Evolutionary conservation across 2,113 vertebrate genomes (phyloP), one percentile per base, ranked within the genome.

Genomic region (Chlamydotis undulata): DNA sequence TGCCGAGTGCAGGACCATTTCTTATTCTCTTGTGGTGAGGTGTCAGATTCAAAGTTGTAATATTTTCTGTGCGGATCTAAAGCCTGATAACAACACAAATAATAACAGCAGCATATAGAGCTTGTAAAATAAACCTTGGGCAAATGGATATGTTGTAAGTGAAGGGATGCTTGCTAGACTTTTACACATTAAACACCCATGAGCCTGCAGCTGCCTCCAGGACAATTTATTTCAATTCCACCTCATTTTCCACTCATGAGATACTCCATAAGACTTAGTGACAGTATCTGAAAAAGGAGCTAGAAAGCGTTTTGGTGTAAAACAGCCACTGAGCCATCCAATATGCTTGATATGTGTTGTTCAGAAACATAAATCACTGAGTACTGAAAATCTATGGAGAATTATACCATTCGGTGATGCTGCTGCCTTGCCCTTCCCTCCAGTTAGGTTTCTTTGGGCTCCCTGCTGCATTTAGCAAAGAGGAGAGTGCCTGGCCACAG

Each of bases 141-240:
- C 69, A 91, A 92, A 87, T 74, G 7, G 41, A 2, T 61, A 23
- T 49, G 23, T 78, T 87, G 28, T 61, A 77, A 81, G 5, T 25
- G 76, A 92, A 89, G 56, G 14, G 64, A 74, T 75, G 80, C 73
- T 84, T 80, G 28, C 76, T 91, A 68, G 52, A 67, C 41, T 93
- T 90, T 64, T 49, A 89, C 37, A 55, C 70, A 35, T 71, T 82
- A 73, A 70, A 90, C 52, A 87, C 41, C 35, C 60, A 29, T 39
- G 73, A 94, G 80, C 80, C 69, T 88, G 56, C 49, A 89, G 77
- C 83, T 95, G 69, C 90, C 73, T 93, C 49, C 81, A 93, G 90
- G 80, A 75, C 77, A 93, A 92, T 94, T 91, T 92, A 57, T 94
- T 96, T 94, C 92, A 94, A 78, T 95, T 95, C 73, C 26, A 64